Conservation (phyloP, 2,888 invertebrate species). For the Cosmia trapezina region DNA sequence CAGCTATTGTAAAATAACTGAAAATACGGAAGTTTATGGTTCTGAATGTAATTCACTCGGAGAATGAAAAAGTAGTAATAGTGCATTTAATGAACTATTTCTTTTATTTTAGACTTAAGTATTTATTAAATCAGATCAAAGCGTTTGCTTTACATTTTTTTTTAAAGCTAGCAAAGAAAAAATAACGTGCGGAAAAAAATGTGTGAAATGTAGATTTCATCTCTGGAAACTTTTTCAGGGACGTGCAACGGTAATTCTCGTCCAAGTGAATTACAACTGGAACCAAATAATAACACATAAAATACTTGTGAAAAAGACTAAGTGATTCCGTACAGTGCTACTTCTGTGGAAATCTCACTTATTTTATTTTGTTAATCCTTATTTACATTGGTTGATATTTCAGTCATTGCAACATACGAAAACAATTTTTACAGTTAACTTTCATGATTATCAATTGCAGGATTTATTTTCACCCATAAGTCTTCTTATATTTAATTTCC, state of each 20-base stretch:
- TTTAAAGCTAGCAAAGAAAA: background rate
- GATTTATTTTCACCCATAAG: background rate
- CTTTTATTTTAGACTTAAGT: background rate
- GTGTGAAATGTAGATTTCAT: background rate
- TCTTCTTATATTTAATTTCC: background rate
- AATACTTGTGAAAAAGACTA: slow-evolving; percentile 14
- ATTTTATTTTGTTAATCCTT: slow-evolving; percentile 6
- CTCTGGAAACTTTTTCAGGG: background rate
- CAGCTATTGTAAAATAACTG: slow-evolving; percentile 46
- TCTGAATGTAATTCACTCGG: slow-evolving; percentile 27
- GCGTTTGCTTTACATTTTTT: background rate
- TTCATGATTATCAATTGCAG: background rate
- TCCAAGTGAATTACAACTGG: slow-evolving; percentile 30
- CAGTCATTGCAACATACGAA: slow-evolving; percentile 13
- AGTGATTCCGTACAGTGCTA: slow-evolving; percentile 28
- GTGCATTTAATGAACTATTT: background rate
- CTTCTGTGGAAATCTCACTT: slow-evolving; percentile 35
- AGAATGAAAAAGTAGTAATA: background rate
- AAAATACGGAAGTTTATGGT: slow-evolving; percentile 19
- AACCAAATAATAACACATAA: slow-evolving; percentile 23
- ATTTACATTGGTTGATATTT: slow-evolving; percentile 36
- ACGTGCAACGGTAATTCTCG: background rate
- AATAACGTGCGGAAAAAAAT: background rate
- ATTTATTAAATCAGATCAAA: background rate
- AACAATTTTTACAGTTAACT: background rate